Percentiles rank a stretch among this genome's conserved stretches.
phyloP scores from a whole-genome alignment of 1,140 invertebrate genomes.

The Aphidius ervi region DNA sequence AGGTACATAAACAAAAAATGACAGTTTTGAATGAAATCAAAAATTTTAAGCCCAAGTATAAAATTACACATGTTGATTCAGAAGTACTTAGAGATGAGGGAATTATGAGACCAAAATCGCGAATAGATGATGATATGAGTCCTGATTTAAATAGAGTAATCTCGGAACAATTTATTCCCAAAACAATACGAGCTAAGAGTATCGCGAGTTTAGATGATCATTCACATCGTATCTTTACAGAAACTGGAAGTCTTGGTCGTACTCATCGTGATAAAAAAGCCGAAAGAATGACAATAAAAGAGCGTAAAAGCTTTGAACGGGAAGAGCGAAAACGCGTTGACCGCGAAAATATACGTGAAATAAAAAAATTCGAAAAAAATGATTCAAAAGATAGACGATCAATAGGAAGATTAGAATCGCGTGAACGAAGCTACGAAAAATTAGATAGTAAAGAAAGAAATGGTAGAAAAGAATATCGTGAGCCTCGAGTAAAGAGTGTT shows the following conservation, averaged over 20 bases:
- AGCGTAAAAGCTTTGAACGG: constrained; percentile 35
- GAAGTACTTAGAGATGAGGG: constrained; percentile 49
- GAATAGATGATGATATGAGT: constrained; percentile 48
- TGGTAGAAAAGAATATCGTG: constrained; percentile 22
- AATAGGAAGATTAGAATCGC: constrained; percentile 34
- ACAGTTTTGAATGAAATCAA: constrained; percentile 47
- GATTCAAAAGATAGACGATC: constrained; percentile 30
- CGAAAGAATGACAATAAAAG: constrained; percentile 39
- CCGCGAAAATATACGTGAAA: constrained; percentile 40
- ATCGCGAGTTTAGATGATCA: constrained; percentile 47
- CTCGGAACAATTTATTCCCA: constrained; percentile 26
- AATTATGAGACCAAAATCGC: constrained; percentile 50
- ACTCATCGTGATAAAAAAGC: constrained; percentile 29
- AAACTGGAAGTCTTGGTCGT: constrained; percentile 47
- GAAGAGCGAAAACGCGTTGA: constrained; percentile 40
- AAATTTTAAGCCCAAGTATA: constrained; percentile 46
- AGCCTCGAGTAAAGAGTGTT: constrained; percentile 28
- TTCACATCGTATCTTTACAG: constrained; percentile 27
- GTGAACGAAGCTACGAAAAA: constrained; percentile 37
- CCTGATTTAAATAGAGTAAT: constrained; percentile 34
- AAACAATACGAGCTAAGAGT: constrained; percentile 40
- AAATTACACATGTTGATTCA: constrained; percentile 50
- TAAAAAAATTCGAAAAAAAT: constrained; percentile 32
- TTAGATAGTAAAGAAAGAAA: constrained; percentile 28
- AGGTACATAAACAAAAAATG: constrained; percentile 50